Conservation (phyloP, 2,113 vertebrate species). For the Grammomys surdaster region DNA sequence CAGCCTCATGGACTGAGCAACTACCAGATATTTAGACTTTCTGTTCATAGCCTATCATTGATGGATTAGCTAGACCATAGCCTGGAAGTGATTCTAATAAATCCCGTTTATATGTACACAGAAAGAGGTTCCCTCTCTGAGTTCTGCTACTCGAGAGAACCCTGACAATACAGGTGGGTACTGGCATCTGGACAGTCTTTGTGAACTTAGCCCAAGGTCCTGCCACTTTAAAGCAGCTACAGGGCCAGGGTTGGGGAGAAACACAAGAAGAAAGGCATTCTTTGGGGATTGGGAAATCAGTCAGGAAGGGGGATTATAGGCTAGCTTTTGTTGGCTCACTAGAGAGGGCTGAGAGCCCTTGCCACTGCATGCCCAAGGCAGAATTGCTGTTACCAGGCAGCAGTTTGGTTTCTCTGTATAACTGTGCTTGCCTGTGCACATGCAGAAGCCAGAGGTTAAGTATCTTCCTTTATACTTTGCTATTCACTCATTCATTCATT, state of each 20-base stretch:
- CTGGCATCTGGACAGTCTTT: neutral
- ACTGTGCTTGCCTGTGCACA: neutral
- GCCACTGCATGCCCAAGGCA: neutral
- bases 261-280: neutral
- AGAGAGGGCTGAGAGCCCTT: neutral
- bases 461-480: neutral
- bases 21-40: neutral
- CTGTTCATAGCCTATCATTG: neutral
- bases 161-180: neutral
- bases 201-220: neutral
- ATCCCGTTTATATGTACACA: neutral
- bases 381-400: neutral
- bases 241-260: neutral
- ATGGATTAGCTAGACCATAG: neutral
- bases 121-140: neutral
- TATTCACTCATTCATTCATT: too few species aligned
- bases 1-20: neutral
- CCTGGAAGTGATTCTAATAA: neutral
- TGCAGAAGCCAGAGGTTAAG: neutral
- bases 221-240: neutral
- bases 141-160: neutral
- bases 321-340: neutral
- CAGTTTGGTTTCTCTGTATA: neutral
- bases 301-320: conserved; percentile 36
- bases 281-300: neutral